phyloP scores from a whole-genome alignment of 2,888 invertebrate species.

The Seira ritae region DNA sequence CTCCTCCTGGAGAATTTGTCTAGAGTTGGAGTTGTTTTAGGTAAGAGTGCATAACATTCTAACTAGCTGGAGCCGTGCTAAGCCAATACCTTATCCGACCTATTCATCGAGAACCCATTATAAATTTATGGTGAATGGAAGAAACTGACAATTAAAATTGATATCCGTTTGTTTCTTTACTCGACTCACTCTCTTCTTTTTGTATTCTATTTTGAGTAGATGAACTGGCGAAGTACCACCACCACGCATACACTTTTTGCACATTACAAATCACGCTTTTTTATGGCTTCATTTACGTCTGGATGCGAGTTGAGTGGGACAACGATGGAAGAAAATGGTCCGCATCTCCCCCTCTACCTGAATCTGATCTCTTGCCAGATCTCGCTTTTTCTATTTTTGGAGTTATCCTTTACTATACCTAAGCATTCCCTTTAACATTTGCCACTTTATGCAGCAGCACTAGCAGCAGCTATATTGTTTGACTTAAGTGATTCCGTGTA shows the following conservation, averaged over 20 bases:
- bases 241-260: slow-evolving; percentile 14
- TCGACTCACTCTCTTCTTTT: background rate
- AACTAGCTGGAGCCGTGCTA: background rate
- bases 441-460: too few species aligned
- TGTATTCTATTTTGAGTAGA: slow-evolving; percentile 5
- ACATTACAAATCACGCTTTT: slow-evolving; percentile 17
- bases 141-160: slow-evolving; percentile 42
- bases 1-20: background rate
- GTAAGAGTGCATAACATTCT: background rate
- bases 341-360: background rate
- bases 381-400: background rate
- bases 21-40: background rate
- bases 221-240: slow-evolving; percentile 10
- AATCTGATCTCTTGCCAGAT: slow-evolving; percentile 11
- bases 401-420: background rate
- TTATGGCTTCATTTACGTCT: slow-evolving; percentile 17
- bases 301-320: background rate
- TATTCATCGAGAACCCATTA: slow-evolving; percentile 32
- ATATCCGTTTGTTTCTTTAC: slow-evolving; percentile 8
- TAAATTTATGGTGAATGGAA: slow-evolving; percentile 41
- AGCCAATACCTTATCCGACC: slow-evolving; percentile 24
- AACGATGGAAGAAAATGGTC: background rate
- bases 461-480: background rate
- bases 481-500: too few species aligned
- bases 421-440: background rate